These are phyloP conservation scores for Coelopa pilipes DNA, from an alignment of 2,888 invertebrate genomes.

Conservation along the genomic window DNA sequence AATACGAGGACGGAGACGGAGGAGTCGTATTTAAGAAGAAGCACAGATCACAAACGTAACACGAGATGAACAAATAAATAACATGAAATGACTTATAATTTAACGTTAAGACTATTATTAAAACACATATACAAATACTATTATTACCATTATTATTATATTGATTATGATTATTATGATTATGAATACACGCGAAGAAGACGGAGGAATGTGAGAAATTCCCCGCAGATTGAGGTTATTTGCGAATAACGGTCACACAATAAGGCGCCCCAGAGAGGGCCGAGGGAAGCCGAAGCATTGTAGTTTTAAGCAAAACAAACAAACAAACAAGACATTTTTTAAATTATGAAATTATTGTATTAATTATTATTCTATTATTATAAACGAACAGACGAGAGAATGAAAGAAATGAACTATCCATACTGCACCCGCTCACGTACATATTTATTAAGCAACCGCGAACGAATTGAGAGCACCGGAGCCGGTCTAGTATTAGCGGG, in stretches of 20 bases:
- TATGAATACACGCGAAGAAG: constrained; percentile 23
- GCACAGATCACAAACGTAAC: constrained; percentile 1
- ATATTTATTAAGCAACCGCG: constrained; percentile 43
- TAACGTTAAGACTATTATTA: not conserved
- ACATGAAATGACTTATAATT: constrained; percentile 8
- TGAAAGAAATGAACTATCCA: constrained; percentile 9
- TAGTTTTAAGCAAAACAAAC: constrained; percentile 41
- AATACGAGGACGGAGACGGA: no score
- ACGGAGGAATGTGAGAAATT: not conserved
- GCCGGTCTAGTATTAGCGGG: constrained; percentile 64
- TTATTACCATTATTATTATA: constrained; percentile 4
- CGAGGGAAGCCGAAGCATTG: constrained; percentile 28
- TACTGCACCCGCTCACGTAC: not conserved
- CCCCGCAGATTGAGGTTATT: not conserved
- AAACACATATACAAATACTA: constrained; percentile 10
- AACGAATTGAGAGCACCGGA: constrained; percentile 52
- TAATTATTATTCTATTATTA: constrained; percentile 32
- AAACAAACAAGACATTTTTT: constrained; percentile 41
- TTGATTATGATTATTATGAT: constrained; percentile 20
- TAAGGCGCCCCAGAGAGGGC: not conserved
- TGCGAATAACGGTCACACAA: not conserved
- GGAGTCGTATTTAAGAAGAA: not conserved
- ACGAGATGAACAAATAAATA: not conserved
- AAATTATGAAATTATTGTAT: constrained; percentile 31
- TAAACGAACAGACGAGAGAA: constrained; percentile 24